These are phyloP conservation scores for Acestrorhynchus altus DNA, from an alignment of 2,797 vertebrate genomes.

Conservation along the genomic window DNA sequence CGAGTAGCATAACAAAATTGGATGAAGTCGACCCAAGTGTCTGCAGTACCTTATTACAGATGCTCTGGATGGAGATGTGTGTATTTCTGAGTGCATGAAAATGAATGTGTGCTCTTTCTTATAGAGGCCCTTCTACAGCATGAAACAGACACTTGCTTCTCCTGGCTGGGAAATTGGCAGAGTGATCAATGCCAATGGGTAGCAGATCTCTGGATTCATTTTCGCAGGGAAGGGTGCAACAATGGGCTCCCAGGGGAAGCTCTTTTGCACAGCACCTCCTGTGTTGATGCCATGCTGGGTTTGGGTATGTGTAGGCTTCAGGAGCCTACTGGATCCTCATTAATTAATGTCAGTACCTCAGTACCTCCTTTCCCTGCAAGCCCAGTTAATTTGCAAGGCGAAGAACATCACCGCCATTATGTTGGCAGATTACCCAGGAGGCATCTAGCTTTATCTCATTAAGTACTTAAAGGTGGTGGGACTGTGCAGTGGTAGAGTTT, in stretches of 20 bases:
- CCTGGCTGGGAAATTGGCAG: neutral
- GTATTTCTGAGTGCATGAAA: neutral
- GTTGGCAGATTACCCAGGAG: slow-evolving; percentile 52
- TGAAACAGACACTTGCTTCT: neutral
- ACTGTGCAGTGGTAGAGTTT: slow-evolving; percentile 30
- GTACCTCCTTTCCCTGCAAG: slow-evolving; percentile 47
- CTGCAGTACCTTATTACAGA: neutral
- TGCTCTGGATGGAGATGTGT: neutral
- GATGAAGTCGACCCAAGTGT: neutral
- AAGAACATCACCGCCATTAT: slow-evolving; percentile 57
- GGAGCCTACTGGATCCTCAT: slow-evolving; percentile 38
- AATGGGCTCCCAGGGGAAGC: neutral
- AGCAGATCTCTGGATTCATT: neutral
- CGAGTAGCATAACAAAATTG: neutral
- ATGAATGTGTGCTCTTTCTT: neutral
- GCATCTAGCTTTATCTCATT: slow-evolving; percentile 55
- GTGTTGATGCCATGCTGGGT: neutral
- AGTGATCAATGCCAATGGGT: neutral
- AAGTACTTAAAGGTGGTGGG: slow-evolving; percentile 45
- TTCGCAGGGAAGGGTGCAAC: slow-evolving; percentile 1
- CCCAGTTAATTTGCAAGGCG: slow-evolving; percentile 54
- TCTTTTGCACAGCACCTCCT: neutral
- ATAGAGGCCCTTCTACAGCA: neutral
- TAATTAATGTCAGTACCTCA: slow-evolving; percentile 56
- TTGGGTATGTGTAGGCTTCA: slow-evolving; percentile 14